Conservation (phyloP, 2,113 vertebrate genomes). For the Sebastes fasciatus region DNA sequence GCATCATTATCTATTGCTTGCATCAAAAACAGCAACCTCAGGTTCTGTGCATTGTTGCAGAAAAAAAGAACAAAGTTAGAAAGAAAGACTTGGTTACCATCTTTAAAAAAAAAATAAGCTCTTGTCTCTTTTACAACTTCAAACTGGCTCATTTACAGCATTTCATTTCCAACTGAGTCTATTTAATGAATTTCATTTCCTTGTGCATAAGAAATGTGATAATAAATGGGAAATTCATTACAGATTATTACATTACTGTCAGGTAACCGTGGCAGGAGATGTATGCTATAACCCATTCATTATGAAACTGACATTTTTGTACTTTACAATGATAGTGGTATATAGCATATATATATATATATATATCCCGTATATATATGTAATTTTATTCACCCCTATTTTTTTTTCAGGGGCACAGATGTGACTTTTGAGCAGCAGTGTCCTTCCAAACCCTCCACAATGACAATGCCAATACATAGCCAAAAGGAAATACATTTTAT, state of each 20-base stretch:
- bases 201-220: conserved; percentile 76
- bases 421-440: background rate
- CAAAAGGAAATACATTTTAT: background rate
- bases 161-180: conserved; percentile 72
- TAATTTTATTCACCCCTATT: background rate
- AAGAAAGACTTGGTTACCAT: conserved; percentile 30
- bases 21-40: background rate
- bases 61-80: conserved; percentile 2
- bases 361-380: too few species aligned
- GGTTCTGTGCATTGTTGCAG: background rate
- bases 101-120: conserved; percentile 39
- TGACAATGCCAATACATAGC: background rate
- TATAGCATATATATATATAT: background rate
- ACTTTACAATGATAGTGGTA: background rate
- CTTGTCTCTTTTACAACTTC: conserved; percentile 53
- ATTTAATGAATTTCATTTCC: conserved; percentile 78
- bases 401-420: background rate
- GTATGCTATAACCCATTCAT: conserved; percentile 52
- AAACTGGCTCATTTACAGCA: conserved; percentile 57
- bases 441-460: background rate
- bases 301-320: background rate
- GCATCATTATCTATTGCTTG: background rate
- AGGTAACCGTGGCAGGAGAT: conserved; percentile 56
- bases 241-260: conserved; percentile 75
- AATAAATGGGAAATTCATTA: conserved; percentile 71